These are phyloP conservation scores for Anableps anableps DNA, from an alignment of 2,797 vertebrate genomes.

Conservation along the genomic window DNA sequence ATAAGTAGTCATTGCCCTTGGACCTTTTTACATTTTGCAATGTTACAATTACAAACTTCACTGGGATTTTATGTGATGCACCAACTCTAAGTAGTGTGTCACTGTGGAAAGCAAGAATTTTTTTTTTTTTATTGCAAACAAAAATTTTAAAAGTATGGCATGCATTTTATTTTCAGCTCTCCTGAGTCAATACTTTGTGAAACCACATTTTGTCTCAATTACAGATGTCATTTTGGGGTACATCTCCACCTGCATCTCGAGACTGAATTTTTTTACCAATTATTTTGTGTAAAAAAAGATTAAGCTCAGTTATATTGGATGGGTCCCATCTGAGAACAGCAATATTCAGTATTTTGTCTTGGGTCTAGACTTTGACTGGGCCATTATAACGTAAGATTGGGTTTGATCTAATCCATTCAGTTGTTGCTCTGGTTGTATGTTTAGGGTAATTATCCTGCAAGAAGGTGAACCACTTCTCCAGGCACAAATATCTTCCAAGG, in stretches of 20 bases:
- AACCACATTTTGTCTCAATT: background rate
- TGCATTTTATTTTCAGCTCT: background rate
- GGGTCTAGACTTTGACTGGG: background rate
- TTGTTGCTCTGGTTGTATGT: background rate
- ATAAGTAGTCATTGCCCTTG: background rate
- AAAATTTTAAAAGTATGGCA: background rate
- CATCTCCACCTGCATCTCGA: background rate
- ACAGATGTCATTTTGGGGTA: background rate
- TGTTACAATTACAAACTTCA: background rate
- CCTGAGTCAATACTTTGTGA: background rate
- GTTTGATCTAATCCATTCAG: conserved; percentile 1
- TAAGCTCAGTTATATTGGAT: background rate
- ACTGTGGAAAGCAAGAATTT: background rate
- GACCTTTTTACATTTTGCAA: background rate
- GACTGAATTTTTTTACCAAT: background rate
- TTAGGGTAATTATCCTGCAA: background rate
- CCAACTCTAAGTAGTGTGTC: background rate
- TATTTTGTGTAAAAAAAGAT: background rate
- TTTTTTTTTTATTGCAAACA: background rate
- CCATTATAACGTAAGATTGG: background rate
- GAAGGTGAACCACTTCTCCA: background rate
- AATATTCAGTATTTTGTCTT: background rate
- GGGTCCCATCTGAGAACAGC: background rate
- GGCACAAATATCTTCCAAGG: background rate
- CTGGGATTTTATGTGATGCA: background rate